A percentile compares a stretch with the other conserved stretches of the same genome.
Conservation (phyloP, 2,888 invertebrate species). For the Lasioglossum villosulum region DNA sequence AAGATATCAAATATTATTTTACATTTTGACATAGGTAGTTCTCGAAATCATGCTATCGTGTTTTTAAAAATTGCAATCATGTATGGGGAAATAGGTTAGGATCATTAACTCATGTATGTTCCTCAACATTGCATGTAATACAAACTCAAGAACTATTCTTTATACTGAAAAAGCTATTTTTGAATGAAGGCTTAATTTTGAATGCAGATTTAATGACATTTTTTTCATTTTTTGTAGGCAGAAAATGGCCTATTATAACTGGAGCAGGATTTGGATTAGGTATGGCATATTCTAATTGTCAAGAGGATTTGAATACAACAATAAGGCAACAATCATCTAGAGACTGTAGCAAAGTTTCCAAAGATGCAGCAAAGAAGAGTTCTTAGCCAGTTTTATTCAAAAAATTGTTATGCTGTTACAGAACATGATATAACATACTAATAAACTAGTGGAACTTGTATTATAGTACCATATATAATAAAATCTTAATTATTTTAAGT, state of each 20-base stretch:
- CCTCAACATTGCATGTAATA: background rate
- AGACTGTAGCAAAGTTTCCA: constrained; percentile 59
- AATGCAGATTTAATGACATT: constrained; percentile 1
- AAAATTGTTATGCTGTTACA: constrained; percentile 61
- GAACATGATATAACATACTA: constrained; percentile 70
- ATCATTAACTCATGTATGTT: background rate
- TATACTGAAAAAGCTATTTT: background rate
- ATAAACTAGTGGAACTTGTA: constrained; percentile 72
- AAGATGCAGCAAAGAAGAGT: constrained; percentile 64
- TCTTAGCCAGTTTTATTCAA: constrained; percentile 50
- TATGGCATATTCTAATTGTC: constrained; percentile 95
- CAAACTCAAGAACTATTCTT: background rate
- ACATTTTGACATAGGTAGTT: background rate
- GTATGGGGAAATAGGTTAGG: constrained; percentile 17
- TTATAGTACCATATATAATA: constrained; percentile 66
- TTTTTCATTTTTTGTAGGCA: constrained; percentile 85
- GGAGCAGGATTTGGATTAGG: constrained; percentile 96
- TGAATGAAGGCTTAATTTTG: too few relatives aligned
- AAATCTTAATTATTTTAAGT: constrained; percentile 57
- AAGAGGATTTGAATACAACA: constrained; percentile 87
- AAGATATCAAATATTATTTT: background rate
- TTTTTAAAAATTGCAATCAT: background rate
- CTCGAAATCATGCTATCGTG: background rate
- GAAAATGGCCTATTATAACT: constrained; percentile 94
- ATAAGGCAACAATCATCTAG: constrained; percentile 69